phyloP scores from a whole-genome alignment of 2,797 vertebrate species.

The Scleropages formosus region DNA sequence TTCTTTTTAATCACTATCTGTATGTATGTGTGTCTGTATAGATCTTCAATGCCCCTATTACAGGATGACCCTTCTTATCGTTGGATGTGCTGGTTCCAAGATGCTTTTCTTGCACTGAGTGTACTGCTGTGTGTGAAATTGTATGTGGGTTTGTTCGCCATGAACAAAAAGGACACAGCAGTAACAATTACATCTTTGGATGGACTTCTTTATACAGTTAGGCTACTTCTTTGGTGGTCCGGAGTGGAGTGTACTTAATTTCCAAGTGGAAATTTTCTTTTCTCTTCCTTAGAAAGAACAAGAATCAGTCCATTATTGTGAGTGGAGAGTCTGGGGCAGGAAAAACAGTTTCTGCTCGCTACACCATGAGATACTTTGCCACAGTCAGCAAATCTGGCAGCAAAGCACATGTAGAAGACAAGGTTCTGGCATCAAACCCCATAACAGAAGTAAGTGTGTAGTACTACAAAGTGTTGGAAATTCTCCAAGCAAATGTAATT shows the following conservation, averaged over 20 bases:
- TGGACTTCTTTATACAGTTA: not conserved
- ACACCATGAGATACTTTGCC: slow-evolving; percentile 95
- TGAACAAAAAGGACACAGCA: too few relatives aligned
- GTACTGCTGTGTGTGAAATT: not conserved
- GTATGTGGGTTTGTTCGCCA: not conserved
- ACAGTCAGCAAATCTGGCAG: slow-evolving; percentile 91
- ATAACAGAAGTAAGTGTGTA: slow-evolving; percentile 83
- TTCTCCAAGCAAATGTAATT: not conserved
- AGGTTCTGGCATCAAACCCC: slow-evolving; percentile 93
- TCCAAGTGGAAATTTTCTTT: slow-evolving; percentile 28
- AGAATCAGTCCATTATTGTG: slow-evolving; percentile 95
- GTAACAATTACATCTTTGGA: not conserved
- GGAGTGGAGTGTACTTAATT: not conserved
- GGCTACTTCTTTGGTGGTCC: not conserved
- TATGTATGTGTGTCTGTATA: too few relatives aligned
- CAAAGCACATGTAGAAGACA: slow-evolving; percentile 85
- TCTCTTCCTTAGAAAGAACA: slow-evolving; percentile 76
- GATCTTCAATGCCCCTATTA: too few relatives aligned
- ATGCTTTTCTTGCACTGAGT: too few relatives aligned
- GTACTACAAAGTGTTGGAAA: not conserved
- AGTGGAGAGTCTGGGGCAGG: slow-evolving; percentile 97
- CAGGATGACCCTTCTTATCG: too few relatives aligned
- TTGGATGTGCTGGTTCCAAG: too few relatives aligned
- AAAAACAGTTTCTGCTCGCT: slow-evolving; percentile 94
- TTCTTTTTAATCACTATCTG: too few relatives aligned